Evolutionary conservation across 2,888 invertebrate genomes (phyloP), one percentile per base, ranked within the genome.

Genomic region (Periphyllus acericola): DNA sequence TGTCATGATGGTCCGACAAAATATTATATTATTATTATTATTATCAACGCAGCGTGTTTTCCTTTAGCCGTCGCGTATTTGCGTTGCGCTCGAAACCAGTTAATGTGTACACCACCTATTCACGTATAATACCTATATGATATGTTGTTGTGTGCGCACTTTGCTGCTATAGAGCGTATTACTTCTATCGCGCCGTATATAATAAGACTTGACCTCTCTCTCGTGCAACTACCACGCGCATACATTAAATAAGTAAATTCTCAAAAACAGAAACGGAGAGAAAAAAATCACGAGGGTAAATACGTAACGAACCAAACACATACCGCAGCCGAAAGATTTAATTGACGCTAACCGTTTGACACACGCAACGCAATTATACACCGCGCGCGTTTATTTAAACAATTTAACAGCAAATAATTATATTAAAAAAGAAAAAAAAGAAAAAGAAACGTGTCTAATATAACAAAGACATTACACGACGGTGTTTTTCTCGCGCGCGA

Each of bases 81-180:
- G 86, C 80, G 80, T 87, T 72, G 80, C 86, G 71, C 80, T 87
- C 80, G 80, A 80, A 72, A 86, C 71, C 72, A 29, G 79, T 79
- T 79, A 72, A 74, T 60, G 21, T 19, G 60, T 14, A 25, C 21
- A 25, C 25, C 25, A 60, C 60, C 6, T 25, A 25, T 66, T 1
- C 14, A 3, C 29, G 29, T 68, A 68, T 19, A 11, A 60, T n/a
- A n/a, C 19, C 11, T 55, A 55, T 55, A 21, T 55, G 19, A 19
- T n/a, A 8, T n/a, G 9, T n/a, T n/a, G 3, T 25, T 19, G 55
- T 55, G 19, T 19, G 19, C 11, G 55, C 55, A 55, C 2, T 55
- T 3, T 5, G 6, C 3, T 60, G 25, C 60, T 60, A 60, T 25
- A 8, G 46, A 46, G 11, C 46, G 14, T 46, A 46, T 46, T 46